Percentiles rank a stretch among this genome's conserved stretches.
Conservation (phyloP, 2,797 vertebrate genomes). For the Sternotherus odoratus region DNA sequence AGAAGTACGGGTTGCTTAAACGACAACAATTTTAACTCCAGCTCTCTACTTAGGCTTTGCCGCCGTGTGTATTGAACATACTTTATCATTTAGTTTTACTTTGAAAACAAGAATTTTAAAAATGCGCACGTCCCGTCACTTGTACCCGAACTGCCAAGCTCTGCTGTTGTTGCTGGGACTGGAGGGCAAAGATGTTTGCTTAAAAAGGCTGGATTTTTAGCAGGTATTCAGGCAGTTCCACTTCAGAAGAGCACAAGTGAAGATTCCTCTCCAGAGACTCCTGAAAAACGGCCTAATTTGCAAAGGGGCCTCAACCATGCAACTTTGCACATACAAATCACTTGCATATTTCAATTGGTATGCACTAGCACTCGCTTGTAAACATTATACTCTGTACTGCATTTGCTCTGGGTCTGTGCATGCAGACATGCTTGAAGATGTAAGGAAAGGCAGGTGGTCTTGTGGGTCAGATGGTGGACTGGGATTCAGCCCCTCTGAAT, state of each 20-base stretch:
- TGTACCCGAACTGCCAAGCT: background rate
- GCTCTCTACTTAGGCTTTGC: background rate
- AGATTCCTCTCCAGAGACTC: background rate
- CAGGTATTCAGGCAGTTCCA: background rate
- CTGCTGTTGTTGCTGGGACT: background rate
- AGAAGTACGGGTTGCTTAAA: background rate
- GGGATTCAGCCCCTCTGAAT: too few relatives aligned
- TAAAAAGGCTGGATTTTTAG: background rate
- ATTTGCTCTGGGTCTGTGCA: too few relatives aligned
- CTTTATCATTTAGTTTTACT: background rate
- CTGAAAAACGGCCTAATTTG: background rate
- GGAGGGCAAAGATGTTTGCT: background rate
- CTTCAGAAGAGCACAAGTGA: background rate
- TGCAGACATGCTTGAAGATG: too few relatives aligned
- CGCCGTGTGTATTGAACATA: background rate
- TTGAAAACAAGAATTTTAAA: background rate
- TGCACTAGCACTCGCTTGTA: background rate
- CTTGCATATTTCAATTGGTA: rapidly evolving
- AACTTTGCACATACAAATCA: background rate
- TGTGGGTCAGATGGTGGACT: too few relatives aligned
- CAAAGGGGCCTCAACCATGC: background rate
- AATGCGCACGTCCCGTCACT: background rate
- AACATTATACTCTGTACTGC: background rate
- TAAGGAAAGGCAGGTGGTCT: too few relatives aligned
- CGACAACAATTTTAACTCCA: background rate